These are phyloP conservation scores for Myopa testacea DNA, from an alignment of 2,888 invertebrate species.

Conservation along the genomic window DNA sequence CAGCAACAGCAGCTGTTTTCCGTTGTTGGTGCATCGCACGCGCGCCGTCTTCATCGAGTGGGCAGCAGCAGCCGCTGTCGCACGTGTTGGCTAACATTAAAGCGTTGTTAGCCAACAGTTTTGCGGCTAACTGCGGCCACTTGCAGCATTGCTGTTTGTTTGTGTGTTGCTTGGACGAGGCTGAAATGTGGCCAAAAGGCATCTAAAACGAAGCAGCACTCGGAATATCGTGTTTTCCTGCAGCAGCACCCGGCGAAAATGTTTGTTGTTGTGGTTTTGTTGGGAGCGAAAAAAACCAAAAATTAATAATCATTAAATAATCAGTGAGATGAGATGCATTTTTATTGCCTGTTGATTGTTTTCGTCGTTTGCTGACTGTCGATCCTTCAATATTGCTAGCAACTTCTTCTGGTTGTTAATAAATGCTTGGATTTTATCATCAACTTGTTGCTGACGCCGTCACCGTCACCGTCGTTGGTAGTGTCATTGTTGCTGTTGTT, in stretches of 20 bases:
- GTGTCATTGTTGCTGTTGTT: background rate
- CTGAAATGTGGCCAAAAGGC: background rate
- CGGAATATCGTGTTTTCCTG: background rate
- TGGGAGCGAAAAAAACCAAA: too few species aligned
- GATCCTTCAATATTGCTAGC: background rate
- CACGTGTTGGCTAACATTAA: background rate
- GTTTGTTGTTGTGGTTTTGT: background rate
- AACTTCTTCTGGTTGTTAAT: background rate
- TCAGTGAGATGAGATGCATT: background rate
- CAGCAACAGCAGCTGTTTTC: background rate
- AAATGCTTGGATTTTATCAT: background rate
- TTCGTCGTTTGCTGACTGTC: background rate
- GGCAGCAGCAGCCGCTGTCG: background rate
- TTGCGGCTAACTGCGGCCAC: background rate
- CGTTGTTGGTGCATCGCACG: background rate
- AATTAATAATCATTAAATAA: background rate
- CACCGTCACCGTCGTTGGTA: background rate
- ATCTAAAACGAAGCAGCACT: background rate
- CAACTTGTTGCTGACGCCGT: background rate
- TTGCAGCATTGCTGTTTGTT: background rate
- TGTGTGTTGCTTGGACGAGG: background rate
- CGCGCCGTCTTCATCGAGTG: background rate
- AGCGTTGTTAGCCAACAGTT: slow-evolving; percentile 12
- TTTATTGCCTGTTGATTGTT: background rate
- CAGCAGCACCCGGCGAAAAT: background rate